Conservation (phyloP, 2,888 invertebrate genomes). For the Stramonita haemastoma region DNA sequence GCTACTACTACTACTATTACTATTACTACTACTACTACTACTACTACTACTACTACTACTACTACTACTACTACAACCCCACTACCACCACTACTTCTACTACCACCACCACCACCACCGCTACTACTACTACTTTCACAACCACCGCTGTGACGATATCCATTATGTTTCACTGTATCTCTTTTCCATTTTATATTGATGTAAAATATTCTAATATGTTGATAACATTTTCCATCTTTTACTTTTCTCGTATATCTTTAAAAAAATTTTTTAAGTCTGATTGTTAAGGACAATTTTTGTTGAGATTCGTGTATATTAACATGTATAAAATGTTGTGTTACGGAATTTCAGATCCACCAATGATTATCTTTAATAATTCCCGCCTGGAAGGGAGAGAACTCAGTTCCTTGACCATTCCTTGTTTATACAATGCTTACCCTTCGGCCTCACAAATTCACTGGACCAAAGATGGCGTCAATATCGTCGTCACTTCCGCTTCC, state of each 20-base stretch:
- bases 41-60: no score
- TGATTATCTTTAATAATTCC: background rate
- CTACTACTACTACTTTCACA: no score
- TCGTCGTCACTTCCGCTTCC: slow-evolving; percentile 28
- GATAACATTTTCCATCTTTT: background rate
- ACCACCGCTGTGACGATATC: background rate
- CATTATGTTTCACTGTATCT: background rate
- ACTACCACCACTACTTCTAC: no score
- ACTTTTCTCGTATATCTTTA: background rate
- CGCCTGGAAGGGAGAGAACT: background rate
- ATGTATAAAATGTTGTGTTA: no score
- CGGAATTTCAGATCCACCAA: slow-evolving; percentile 17
- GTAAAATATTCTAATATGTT: background rate
- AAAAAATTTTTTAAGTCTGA: background rate
- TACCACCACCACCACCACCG: no score
- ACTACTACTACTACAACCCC: no score
- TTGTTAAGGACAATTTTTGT: background rate
- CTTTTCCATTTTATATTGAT: background rate
- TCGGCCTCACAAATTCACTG: slow-evolving; percentile 5
- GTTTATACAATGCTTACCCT: slow-evolving; percentile 32
- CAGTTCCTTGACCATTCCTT: slow-evolving; percentile 34
- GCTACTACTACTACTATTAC: no score
- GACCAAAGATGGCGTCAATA: slow-evolving; percentile 22
- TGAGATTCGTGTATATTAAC: background rate
- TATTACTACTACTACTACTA: no score